Conservation (phyloP, 2,113 vertebrate species). For the Jacana jacana region DNA sequence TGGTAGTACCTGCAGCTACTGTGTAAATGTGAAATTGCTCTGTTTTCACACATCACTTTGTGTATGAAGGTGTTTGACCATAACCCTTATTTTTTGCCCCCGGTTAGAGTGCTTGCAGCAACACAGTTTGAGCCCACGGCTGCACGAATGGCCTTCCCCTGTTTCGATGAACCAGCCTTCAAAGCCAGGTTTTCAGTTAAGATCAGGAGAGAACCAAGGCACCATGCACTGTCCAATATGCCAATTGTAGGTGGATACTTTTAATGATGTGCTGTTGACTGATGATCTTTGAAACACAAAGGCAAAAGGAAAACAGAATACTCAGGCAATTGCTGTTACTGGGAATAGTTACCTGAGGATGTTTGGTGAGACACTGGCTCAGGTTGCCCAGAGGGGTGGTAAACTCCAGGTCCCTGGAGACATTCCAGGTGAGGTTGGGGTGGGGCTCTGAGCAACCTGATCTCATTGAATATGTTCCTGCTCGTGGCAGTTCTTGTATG, state of each 20-base stretch:
- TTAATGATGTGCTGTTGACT: background rate
- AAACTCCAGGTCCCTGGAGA: background rate
- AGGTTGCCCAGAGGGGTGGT: background rate
- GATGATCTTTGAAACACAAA: background rate
- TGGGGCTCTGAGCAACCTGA: background rate
- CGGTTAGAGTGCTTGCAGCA: conserved; percentile 79
- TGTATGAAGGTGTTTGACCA: background rate
- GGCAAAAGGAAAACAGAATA: background rate
- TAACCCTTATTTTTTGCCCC: background rate
- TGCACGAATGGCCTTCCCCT: conserved; percentile 89
- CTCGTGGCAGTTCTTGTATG: background rate
- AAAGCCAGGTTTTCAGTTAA: conserved; percentile 87
- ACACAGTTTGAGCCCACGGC: conserved; percentile 90
- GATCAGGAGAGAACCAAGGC: conserved; percentile 78
- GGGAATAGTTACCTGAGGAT: background rate
- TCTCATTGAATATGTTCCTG: background rate
- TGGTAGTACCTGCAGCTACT: background rate
- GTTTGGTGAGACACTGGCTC: background rate
- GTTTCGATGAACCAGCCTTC: conserved; percentile 90
- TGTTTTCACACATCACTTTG: background rate
- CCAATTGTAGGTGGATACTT: conserved; percentile 76
- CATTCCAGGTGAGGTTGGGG: background rate
- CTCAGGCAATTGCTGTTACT: background rate
- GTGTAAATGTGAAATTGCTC: background rate
- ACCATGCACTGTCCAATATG: conserved; percentile 89